A percentile compares a stretch with the other conserved stretches of the same genome.
Evolutionary conservation across 2,888 invertebrate genomes (phyloP).

Genomic region (Aspidiotus destructor): DNA sequence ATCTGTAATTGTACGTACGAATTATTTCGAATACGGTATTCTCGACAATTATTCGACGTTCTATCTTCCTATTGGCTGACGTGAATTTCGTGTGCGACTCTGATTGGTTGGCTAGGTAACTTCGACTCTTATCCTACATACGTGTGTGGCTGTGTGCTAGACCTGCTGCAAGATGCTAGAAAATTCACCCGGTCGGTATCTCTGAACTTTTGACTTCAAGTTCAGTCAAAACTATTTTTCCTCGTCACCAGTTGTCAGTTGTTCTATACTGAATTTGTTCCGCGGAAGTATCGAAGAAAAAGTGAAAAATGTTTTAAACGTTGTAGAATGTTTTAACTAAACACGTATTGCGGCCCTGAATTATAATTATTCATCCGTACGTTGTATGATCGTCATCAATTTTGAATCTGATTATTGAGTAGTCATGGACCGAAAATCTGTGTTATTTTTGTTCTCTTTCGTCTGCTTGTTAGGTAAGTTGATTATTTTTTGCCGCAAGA

Average conservation of each 20-base stretch:
- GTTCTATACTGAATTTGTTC: background rate
- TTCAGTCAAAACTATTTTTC: background rate
- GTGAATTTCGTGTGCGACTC: slow-evolving; percentile 26
- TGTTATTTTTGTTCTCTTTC: slow-evolving; percentile 1
- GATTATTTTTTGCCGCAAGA: no score
- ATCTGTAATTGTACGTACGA: background rate
- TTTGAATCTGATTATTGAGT: no score
- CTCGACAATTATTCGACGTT: slow-evolving; percentile 7
- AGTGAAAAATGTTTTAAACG: no score
- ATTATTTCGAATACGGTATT: background rate
- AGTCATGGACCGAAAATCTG: background rate
- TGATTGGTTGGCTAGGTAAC: slow-evolving; percentile 19
- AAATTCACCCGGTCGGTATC: background rate
- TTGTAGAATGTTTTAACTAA: no score
- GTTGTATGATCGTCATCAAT: no score
- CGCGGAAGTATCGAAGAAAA: no score
- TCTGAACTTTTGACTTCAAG: no score
- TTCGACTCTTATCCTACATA: background rate
- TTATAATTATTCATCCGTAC: no score
- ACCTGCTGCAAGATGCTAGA: background rate
- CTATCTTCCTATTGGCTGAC: slow-evolving; percentile 23
- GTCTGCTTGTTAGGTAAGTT: background rate
- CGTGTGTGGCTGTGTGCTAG: background rate
- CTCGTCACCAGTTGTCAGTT: background rate
- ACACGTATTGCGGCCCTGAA: no score